phyloP scores from a whole-genome alignment of 2,888 invertebrate species.

The Xanthorhoe designata region DNA sequence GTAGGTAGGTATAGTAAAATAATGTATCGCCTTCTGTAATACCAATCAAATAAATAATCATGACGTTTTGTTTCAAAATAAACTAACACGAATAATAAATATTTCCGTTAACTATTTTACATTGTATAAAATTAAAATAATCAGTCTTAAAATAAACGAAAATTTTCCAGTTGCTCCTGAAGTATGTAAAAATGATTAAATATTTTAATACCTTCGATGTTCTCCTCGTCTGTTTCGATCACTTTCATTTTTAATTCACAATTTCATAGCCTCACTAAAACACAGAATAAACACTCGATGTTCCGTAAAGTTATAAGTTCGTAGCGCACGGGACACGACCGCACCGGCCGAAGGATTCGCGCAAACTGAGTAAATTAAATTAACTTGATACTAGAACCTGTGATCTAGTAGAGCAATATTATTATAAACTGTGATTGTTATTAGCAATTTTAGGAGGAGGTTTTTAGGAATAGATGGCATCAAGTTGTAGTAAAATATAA shows the following conservation, averaged over 20 bases:
- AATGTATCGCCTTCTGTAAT: neutral
- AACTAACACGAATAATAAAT: neutral
- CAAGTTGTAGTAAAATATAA: too few relatives aligned
- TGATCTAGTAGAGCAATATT: neutral
- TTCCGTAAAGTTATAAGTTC: slow-evolving; percentile 26
- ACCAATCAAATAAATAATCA: neutral
- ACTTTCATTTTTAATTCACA: slow-evolving; percentile 49
- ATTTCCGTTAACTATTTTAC: neutral
- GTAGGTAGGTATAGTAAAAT: neutral
- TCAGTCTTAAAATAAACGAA: slow-evolving; percentile 1
- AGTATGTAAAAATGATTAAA: neutral
- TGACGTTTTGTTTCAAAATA: neutral
- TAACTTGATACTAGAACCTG: neutral
- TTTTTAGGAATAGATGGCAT: too few relatives aligned
- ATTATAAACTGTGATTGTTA: too few relatives aligned
- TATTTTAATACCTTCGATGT: slow-evolving; percentile 60
- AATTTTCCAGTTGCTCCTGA: neutral
- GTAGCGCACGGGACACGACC: slow-evolving; percentile 48
- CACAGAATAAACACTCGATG: slow-evolving; percentile 40
- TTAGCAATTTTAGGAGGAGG: too few relatives aligned
- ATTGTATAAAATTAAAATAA: slow-evolving; percentile 2
- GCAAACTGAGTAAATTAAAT: slow-evolving; percentile 46
- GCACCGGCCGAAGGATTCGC: slow-evolving; percentile 43
- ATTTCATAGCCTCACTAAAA: slow-evolving; percentile 49
- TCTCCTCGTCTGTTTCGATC: slow-evolving; percentile 67